phyloP scores from a whole-genome alignment of 2,888 invertebrate species.

The Siphlonurus alternatus region DNA sequence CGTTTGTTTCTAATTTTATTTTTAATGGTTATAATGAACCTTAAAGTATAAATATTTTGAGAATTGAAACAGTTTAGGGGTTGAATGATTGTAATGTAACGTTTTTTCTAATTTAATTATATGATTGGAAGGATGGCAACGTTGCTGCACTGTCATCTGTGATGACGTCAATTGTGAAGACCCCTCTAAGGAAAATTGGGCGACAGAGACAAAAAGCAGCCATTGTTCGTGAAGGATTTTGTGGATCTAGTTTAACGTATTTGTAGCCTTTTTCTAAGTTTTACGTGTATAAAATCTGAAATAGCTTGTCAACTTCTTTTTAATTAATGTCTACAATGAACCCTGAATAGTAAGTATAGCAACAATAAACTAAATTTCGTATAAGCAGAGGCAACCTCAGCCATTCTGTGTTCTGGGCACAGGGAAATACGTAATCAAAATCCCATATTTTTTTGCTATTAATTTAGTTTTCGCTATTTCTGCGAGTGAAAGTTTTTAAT shows the following conservation, averaged over 20 bases:
- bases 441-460: too few species aligned
- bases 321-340: slow-evolving; percentile 28
- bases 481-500: too few species aligned
- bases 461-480: too few species aligned
- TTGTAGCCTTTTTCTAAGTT: neutral
- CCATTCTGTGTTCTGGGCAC: slow-evolving; percentile 12
- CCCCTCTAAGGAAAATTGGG: neutral
- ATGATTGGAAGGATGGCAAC: neutral
- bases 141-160: neutral
- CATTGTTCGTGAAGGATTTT: neutral
- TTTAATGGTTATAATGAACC: too few species aligned
- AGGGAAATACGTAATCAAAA: slow-evolving; percentile 10
- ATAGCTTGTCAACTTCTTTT: neutral
- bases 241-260: neutral
- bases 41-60: neutral
- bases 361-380: slow-evolving; percentile 5
- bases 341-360: slow-evolving; percentile 30
- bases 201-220: neutral
- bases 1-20: too few species aligned
- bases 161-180: slow-evolving; percentile 1
- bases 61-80: neutral
- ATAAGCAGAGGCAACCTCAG: slow-evolving; percentile 15
- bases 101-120: too few species aligned
- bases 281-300: neutral
- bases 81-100: too few species aligned